Evolutionary conservation across 2,113 vertebrate genomes (phyloP), one percentile per base, ranked within the genome.

Genomic region (Electrona antarctica): DNA sequence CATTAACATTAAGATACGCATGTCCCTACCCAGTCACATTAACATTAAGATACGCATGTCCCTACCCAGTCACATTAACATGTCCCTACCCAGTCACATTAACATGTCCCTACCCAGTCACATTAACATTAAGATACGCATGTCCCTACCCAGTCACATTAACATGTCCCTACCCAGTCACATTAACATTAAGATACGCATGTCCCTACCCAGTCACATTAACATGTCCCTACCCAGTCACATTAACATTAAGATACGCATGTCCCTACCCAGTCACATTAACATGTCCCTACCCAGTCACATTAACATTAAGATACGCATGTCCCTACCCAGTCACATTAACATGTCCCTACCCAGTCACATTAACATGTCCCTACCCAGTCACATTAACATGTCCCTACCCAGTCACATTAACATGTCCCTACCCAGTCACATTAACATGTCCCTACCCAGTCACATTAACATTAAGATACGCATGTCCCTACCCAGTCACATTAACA

Each of bases 21-120:
- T n/a, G n/a, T n/a, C n/a, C n/a, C n/a, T n/a, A n/a, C 5, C 33
- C 33, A 41, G 3, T 47, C 58, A 7, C 60, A 67, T 12, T 70
- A 52, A 15, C 0, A 7, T n/a, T n/a, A n/a, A n/a, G n/a, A n/a
- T n/a, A n/a, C n/a, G n/a, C n/a, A n/a, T n/a, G n/a, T n/a, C n/a
- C n/a, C n/a, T n/a, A n/a, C 5, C 33, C 33, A 41, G 3, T 47
- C 58, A 7, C 60, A 67, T 12, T 70, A 52, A 15, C 0, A 7
- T 84, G 85, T 82, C 67, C 55, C 63, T 54, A n/a, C 5, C 33
- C 33, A 41, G 3, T 47, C 58, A 7, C 60, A 67, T 12, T 70
- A 52, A 15, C 0, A 7, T 84, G 85, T 82, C 67, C 55, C 63
- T 54, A n/a, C 5, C 33, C 33, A 41, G 3, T 47, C 58, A 7